Evolutionary conservation across 2,888 invertebrate genomes (phyloP), one percentile per base, ranked within the genome.

Genomic region (Sialis fuliginosa): DNA sequence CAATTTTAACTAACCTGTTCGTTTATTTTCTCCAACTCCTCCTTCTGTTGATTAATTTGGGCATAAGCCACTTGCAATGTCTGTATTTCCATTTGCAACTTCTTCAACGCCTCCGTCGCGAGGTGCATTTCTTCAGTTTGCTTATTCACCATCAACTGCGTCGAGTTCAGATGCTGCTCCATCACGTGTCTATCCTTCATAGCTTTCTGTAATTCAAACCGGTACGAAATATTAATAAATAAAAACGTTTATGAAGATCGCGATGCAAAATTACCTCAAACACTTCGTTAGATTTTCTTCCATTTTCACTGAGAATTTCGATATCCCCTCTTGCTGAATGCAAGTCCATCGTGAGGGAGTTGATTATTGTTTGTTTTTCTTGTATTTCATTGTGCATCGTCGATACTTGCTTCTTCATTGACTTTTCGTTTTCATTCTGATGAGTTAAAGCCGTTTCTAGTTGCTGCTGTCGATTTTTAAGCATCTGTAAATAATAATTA

Each of bases 381-480:
- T 65, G 63, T 9, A 65, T 49, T 48, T 68, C 66, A 40, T 50
- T 57, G 48, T 61, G 60, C 7, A 67, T 52, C 47, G 63, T 61
- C 6, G 53, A 52, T 10, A 57, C 22, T 44, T 57, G 56, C 6
- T 52, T 49, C 49, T 58, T 55, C 52, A 54, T 59, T 52, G 53
- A 59, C n/a, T 56, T 59, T 34, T 66, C 64, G 8, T 58, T 57
- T 64, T 66, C 40, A 6, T 33, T 39, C 10, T 41, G 39, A n/a
- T 44, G 34, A 45, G 74, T 70, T 47, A 80, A 71, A 54, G 77
- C 75, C 56, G 76, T 65, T 54, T 81, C 81, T 62, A 79, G 62
- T 56, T 80, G 78, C 48, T 77, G 75, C 12, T 74, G 66, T 54
- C 79, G 77, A 5, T 74, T 68, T 49, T 77, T 72, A 43, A 74